Evolutionary conservation across 2,113 vertebrate species (phyloP), one percentile per base, ranked within the genome.

Genomic region (Chaetodon auriga): DNA sequence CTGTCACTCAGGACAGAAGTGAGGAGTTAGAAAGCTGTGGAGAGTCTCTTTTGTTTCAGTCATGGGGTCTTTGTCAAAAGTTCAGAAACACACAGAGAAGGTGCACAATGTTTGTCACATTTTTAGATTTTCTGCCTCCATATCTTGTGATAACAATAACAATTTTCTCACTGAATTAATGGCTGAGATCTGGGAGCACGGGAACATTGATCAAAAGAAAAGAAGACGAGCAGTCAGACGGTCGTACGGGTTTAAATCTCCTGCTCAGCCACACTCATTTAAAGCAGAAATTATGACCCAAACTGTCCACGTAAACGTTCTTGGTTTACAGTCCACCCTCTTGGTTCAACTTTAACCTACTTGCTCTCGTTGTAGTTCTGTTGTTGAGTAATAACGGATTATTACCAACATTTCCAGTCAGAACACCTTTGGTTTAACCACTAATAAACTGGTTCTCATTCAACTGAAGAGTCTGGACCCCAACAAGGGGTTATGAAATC

Each of bases 371-470:
- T 55, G 18, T 36, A 13, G 12, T 25, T 25, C 7, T n/a, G 13
- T 51, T 18, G 13, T 45, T 36, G 9, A 36, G 9, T 19, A 75
- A 13, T 45, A 43, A 16, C 0, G 48, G 30, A 21, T 51, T 51
- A 14, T 45, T 65, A 45, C 11, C n/a, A 16, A 25, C 25, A 57
- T 36, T 55, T 66, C 62, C 55, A 23, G 38, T 13, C 30, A 6
- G 51, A 9, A 64, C 23, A 48, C 48, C 38, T 80, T 57, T 61
- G n/a, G 70, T 76, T 78, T 81, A 18, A 55, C 8, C 4, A 41
- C 3, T 8, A 81, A 60, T 18, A 60, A 64, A 78, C 48, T 38
- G 64, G 4, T 62, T 62, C 18, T 23, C 30, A 64, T 41, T 7
- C 55, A 73, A 2, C 6, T 19, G 6, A 21, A 14, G 38, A 23